phyloP scores from a whole-genome alignment of 2,113 vertebrate genomes.

The Myotis yumanensis region DNA sequence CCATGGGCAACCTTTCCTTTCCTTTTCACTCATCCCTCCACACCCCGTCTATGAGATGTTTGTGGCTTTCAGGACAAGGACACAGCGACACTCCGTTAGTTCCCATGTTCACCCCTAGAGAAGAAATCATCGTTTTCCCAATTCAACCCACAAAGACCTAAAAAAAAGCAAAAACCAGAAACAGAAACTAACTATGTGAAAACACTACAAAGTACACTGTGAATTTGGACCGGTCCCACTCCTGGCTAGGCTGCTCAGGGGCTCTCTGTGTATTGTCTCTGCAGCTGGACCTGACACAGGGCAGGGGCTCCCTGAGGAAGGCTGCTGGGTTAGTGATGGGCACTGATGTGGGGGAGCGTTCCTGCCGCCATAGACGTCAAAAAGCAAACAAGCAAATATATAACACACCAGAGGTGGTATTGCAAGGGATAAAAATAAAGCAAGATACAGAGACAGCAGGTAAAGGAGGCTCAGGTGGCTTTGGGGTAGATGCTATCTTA shows the following conservation, averaged over 20 bases:
- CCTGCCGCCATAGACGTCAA: neutral
- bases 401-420: neutral
- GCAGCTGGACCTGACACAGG: neutral
- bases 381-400: neutral
- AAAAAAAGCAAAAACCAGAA: neutral
- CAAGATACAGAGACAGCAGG: neutral
- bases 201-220: neutral
- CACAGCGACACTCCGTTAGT: neutral
- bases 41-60: neutral
- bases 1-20: neutral
- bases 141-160: neutral
- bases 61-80: neutral
- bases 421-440: neutral
- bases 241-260: too few species aligned
- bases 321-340: neutral
- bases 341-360: neutral
- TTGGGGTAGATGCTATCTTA: neutral
- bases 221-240: neutral
- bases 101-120: neutral
- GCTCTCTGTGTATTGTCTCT: neutral
- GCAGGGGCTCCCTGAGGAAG: neutral
- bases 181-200: neutral
- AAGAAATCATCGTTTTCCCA: neutral
- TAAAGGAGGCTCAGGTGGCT: neutral
- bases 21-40: neutral